phyloP scores from a whole-genome alignment of 2,888 invertebrate species.

The Epinotia brunnichana region DNA sequence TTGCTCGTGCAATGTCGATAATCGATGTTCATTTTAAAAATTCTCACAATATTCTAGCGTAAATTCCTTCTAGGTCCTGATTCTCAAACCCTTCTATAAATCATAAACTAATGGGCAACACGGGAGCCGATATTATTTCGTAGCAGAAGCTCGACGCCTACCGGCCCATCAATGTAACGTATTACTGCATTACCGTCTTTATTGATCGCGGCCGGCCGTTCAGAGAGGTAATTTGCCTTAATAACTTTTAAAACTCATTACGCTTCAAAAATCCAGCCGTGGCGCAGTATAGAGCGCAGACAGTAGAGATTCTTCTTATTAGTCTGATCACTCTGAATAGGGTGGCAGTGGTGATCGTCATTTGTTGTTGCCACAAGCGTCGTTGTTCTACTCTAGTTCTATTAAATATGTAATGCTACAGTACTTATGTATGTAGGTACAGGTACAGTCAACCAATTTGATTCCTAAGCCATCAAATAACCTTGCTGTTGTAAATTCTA shows the following conservation, averaged over 20 bases:
- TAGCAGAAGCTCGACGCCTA: conserved; percentile 62
- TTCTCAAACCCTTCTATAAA: conserved; percentile 59
- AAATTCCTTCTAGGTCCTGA: conserved; percentile 35
- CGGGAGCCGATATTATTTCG: conserved; percentile 70
- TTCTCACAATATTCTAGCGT: conserved; percentile 13
- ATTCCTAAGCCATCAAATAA: no score
- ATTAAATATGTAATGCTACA: no score
- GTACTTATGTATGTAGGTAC: no score
- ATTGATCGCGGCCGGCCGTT: conserved; percentile 64
- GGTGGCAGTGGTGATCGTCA: no score
- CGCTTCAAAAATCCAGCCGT: conserved; percentile 60
- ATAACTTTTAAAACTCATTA: conserved; percentile 78
- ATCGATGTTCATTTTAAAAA: conserved; percentile 1
- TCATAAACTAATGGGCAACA: conserved; percentile 69
- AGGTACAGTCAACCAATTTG: no score
- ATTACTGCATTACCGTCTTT: conserved; percentile 70
- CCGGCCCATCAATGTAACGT: conserved; percentile 63
- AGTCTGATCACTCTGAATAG: no score
- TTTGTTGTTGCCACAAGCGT: no score
- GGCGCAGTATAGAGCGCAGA: conserved; percentile 40
- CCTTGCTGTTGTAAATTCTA: no score
- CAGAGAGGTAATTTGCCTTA: conserved; percentile 74
- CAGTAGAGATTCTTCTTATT: conserved; percentile 11
- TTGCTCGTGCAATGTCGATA: not conserved
- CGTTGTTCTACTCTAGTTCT: no score